phyloP scores from a whole-genome alignment of 2,888 invertebrate species.

The Graphium colonna region DNA sequence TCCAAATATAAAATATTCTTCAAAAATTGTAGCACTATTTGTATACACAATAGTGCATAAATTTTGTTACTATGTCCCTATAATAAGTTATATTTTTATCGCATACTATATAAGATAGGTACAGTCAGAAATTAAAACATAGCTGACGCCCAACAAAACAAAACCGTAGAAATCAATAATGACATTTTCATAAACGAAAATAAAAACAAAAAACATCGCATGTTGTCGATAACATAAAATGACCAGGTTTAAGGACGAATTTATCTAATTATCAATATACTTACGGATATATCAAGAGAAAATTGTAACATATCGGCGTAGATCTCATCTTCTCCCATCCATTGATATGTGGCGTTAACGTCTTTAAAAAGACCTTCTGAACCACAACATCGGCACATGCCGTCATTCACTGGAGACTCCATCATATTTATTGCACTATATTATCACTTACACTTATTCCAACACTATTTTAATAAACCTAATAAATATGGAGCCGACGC shows the following conservation, averaged over 20 bases:
- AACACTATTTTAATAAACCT: conserved; percentile 23
- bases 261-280: conserved; percentile 28
- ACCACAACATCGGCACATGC: conserved; percentile 71
- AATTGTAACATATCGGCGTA: conserved; percentile 68
- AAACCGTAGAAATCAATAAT: not conserved
- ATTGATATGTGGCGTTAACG: conserved; percentile 55
- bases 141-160: not conserved
- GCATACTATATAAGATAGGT: too few species aligned
- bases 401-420: conserved; percentile 49
- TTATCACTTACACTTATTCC: conserved; percentile 37
- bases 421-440: conserved; percentile 43
- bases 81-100: too few species aligned
- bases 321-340: conserved; percentile 71
- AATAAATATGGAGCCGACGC: conserved; percentile 42
- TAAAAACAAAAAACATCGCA: too few species aligned
- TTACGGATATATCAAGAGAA: conserved; percentile 67
- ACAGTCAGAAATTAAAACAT: too few species aligned
- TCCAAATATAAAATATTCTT: too few species aligned
- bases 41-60: too few species aligned
- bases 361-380: conserved; percentile 68
- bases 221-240: not conserved
- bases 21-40: too few species aligned
- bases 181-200: not conserved
- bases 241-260: not conserved
- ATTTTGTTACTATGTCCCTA: too few species aligned